Base-by-base conservation (phyloP, 2,113 vertebrate genomes). In the Dinomys branickii region DNA sequence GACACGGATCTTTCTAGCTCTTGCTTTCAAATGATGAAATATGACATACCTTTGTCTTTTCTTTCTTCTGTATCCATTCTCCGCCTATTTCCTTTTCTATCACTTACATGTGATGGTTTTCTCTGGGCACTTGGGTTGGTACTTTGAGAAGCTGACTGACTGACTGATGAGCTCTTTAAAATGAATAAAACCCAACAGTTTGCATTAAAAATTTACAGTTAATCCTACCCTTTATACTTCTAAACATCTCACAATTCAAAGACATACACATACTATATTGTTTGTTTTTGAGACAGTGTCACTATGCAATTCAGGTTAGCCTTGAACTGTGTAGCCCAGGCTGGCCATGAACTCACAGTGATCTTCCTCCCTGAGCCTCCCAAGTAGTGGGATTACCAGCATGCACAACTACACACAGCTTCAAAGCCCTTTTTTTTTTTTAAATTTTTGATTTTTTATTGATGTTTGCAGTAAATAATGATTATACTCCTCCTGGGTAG, bases 21-120 rank as follows among this genome's bases (percentile, higher is more conserved):
- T 24, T 88, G 54, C 90, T 88, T 69, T 91, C 73, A 38, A 85
- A 81, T 96, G 41, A 58, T n/a, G 24, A 87, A 85, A 41, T 17
- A 35, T 56, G 50, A 41, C 38, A 50, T 93, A 99, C 99, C 99
- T 98, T 98, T 98, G 26, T 98, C 98, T 97, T 98, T 98, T 80
- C 98, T 98, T 52, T 99, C 98, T 95, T 99, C 99, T 12, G 96
- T 26, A 47, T 99, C 98, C 89, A 97, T 87, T 95, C 98, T 98
- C 97, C 98, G 98, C 86, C 98, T 98, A 97, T 93, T 96, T 90
- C 96, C 98, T 98, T 98, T 99, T 88, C 98, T 98, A 12, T 98
- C 98, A 67, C 92, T 98, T 24, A 50, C 83, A 63, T 93, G 98
- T 33, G 96, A 96, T 54, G 94, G 89, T 94, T 98, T 99, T 90